Conservation (phyloP, 2,113 vertebrate genomes). For the Lonchura striata region DNA sequence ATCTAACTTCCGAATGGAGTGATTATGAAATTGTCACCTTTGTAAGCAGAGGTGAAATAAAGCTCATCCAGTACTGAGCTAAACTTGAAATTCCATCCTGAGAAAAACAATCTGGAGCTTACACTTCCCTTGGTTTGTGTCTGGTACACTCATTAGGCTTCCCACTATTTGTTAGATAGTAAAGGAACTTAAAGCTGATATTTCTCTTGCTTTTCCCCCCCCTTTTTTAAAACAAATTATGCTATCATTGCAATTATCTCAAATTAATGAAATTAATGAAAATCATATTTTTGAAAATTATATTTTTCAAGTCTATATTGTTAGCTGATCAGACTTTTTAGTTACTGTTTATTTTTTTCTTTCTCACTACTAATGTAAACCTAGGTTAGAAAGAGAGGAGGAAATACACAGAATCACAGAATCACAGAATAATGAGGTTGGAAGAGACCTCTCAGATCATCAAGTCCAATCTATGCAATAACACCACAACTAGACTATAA, state of each 20-base stretch:
- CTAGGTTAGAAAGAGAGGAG: neutral
- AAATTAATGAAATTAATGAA: neutral
- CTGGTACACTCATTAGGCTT: neutral
- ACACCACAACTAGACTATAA: too few species aligned
- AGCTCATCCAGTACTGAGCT: neutral
- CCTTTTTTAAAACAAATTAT: neutral
- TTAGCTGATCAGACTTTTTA: neutral
- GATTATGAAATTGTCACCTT: neutral
- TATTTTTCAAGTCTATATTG: neutral
- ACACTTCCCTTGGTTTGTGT: neutral
- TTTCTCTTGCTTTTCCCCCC: accelerated
- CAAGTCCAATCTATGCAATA: too few species aligned
- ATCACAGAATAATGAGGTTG: too few species aligned
- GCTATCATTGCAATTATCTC: neutral
- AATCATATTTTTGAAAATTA: neutral
- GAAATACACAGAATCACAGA: too few species aligned
- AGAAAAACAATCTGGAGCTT: neutral
- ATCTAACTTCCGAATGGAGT: neutral
- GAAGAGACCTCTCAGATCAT: too few species aligned
- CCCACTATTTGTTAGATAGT: neutral
- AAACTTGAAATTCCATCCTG: neutral
- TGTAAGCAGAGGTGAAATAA: neutral
- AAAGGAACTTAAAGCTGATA: neutral
- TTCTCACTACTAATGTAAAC: neutral
- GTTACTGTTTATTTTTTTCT: neutral